These are phyloP conservation scores for Catajapyx aquilonaris DNA, from an alignment of 1,140 invertebrate species.

Conservation along the genomic window DNA sequence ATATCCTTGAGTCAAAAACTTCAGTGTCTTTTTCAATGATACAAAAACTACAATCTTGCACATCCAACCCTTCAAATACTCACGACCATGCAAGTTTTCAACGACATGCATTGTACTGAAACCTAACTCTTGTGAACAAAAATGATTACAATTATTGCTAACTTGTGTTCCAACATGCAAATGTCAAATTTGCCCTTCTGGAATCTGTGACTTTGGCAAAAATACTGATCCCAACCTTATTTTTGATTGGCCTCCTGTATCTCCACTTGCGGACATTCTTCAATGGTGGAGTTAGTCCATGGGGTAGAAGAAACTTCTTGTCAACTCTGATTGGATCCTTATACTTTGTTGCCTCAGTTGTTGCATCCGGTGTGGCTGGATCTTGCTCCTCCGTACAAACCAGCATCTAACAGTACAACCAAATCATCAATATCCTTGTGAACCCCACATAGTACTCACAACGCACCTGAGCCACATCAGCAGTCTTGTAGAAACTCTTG, in stretches of 20 bases:
- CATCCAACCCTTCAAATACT: too few species aligned
- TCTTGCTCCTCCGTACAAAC: slow-evolving; percentile 66
- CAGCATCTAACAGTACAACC: slow-evolving; percentile 30
- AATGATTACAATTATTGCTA: neutral
- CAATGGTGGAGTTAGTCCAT: slow-evolving; percentile 80
- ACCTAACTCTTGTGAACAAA: too few species aligned
- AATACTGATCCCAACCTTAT: slow-evolving; percentile 43
- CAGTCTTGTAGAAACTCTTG: slow-evolving; percentile 94
- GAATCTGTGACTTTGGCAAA: too few species aligned
- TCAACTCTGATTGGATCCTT: slow-evolving; percentile 80
- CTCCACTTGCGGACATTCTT: slow-evolving; percentile 85
- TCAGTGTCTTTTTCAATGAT: neutral
- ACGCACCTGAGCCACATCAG: slow-evolving; percentile 83
- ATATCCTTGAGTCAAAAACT: too few species aligned
- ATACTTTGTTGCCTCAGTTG: slow-evolving; percentile 64
- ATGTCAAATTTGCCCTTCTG: too few species aligned
- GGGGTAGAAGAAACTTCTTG: slow-evolving; percentile 82
- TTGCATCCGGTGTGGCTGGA: slow-evolving; percentile 52
- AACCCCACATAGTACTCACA: slow-evolving; percentile 8
- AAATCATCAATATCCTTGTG: neutral
- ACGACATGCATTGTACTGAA: too few species aligned
- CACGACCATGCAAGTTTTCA: too few species aligned
- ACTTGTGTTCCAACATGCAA: neutral
- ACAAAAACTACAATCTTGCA: too few species aligned
- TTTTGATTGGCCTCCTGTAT: slow-evolving; percentile 87